Evolutionary conservation across 2,797 vertebrate species (phyloP).

Genomic region (Anableps anableps): DNA sequence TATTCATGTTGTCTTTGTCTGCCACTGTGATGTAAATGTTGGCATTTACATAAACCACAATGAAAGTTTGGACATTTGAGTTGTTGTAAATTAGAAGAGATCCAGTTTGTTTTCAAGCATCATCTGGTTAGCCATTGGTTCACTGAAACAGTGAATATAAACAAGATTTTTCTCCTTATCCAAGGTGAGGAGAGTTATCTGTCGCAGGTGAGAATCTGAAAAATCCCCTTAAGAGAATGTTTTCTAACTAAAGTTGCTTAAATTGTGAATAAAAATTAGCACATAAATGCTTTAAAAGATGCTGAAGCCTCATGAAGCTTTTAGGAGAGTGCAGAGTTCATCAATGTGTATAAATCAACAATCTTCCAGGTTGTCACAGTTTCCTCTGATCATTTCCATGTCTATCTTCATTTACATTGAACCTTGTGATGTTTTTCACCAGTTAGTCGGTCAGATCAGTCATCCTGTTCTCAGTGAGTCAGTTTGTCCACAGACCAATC

Average conservation of each 20-base stretch:
- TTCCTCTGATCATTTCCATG: constrained; percentile 11
- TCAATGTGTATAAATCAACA: constrained; percentile 14
- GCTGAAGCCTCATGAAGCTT: neutral
- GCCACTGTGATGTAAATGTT: too few relatives aligned
- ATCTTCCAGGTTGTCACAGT: constrained; percentile 41
- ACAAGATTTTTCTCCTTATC: too few relatives aligned
- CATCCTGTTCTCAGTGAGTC: constrained; percentile 12
- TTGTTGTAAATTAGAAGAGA: too few relatives aligned
- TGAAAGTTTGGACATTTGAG: too few relatives aligned
- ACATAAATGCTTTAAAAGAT: neutral
- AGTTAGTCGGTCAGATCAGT: neutral
- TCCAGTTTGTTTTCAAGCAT: too few relatives aligned
- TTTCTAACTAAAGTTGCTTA: neutral
- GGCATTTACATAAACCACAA: too few relatives aligned
- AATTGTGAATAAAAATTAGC: neutral
- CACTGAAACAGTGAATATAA: too few relatives aligned
- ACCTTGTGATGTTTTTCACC: neutral
- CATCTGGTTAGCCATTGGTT: too few relatives aligned
- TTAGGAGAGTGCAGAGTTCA: constrained; percentile 43
- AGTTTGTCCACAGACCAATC: constrained; percentile 2
- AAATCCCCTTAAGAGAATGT: neutral
- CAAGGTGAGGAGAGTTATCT: too few relatives aligned
- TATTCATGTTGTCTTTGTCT: too few relatives aligned
- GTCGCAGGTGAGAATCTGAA: too few relatives aligned
- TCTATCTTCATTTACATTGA: constrained; percentile 10